Evolutionary conservation across 1,140 invertebrate genomes (phyloP), one percentile per base, ranked within the genome.

Genomic region (Rhopalosiphum maidis): DNA sequence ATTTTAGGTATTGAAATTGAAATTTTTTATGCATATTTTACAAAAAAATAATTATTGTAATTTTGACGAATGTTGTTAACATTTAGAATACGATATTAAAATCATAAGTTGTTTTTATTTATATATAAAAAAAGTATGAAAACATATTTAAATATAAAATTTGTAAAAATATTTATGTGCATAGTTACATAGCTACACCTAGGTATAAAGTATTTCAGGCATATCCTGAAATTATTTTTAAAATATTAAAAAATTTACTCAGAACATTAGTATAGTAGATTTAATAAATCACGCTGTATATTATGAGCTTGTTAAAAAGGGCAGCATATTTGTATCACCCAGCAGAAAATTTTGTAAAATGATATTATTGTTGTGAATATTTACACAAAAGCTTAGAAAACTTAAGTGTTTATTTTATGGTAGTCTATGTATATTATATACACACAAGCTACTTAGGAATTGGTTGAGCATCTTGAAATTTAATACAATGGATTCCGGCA

Each of bases 391-490:
- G 25, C 30, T 85, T 41, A 18, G 18, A 22, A 87, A 48, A 48
- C 46, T 48, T 41, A 21, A 87, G 86, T 48, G 86, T 87, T 48
- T 87, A 48, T 87, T 48, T 87, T n/a, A 18, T 6, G 15, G 46
- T 51, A 48, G 25, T 87, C 15, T 35, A 87, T n/a, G 11, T 87
- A 2, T 87, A n/a, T 48, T 48, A 18, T 51, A 21, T 87, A 22
- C 43, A n/a, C 46, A 6, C 18, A 11, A 87, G 30, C 35, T 87
- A 48, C n/a, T 88, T 54, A 35, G 18, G 15, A 54, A 37, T 54
- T 43, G 87, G 87, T 25, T 8, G 87, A 37, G 21, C 23, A 54
- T 89, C 48, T 89, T 89, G 87, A 89, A 89, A 89, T 88, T 48
- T 88, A 51, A 48, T 89, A 89, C 87, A 51, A 89, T 35, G 5